Percentiles rank a stretch among this genome's conserved stretches.
Conservation (phyloP, 2,113 vertebrate species). For the Mormyrus iriodes region DNA sequence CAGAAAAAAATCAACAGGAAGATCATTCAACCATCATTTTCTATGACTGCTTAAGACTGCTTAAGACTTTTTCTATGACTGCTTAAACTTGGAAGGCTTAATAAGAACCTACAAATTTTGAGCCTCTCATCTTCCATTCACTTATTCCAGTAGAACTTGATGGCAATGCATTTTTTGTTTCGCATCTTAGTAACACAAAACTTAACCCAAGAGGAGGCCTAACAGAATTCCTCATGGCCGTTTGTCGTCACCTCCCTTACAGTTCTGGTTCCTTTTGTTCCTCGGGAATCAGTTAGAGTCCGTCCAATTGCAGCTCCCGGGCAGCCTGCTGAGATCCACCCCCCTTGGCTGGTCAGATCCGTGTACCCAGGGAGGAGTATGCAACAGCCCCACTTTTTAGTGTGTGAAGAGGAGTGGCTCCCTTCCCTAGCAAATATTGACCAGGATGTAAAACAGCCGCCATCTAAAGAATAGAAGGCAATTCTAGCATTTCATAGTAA, state of each 20-base stretch:
- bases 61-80: not conserved
- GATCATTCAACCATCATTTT: not conserved
- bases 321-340: not conserved
- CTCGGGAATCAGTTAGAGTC: not conserved
- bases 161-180: not conserved
- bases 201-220: not conserved
- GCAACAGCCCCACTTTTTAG: slow-evolving; percentile 39
- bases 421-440: slow-evolving; percentile 62
- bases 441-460: slow-evolving; percentile 32
- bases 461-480: not conserved
- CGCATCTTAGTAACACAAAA: not conserved
- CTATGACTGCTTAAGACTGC: not conserved
- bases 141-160: not conserved
- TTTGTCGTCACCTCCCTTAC: not conserved
- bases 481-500: not conserved
- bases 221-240: not conserved
- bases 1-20: not conserved
- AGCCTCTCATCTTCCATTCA: not conserved
- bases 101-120: not conserved
- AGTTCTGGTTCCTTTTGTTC: not conserved
- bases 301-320: not conserved
- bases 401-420: slow-evolving; percentile 42
- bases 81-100: not conserved
- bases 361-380: slow-evolving; percentile 54
- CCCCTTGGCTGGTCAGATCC: slow-evolving; percentile 39